These are phyloP conservation scores for Pollenia labialis DNA, from an alignment of 2,888 invertebrate genomes.

Conservation along the genomic window DNA sequence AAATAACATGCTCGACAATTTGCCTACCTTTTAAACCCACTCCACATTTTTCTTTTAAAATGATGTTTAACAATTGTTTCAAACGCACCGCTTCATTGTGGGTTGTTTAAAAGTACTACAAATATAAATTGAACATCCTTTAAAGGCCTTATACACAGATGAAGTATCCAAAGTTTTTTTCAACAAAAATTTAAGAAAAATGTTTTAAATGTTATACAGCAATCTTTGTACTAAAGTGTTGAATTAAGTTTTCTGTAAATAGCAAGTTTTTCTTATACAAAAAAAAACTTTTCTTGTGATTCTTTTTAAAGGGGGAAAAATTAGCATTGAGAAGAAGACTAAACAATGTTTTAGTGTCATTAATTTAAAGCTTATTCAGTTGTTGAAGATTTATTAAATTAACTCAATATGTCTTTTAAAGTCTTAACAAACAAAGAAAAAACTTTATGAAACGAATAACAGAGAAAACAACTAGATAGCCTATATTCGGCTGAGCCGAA, in stretches of 20 bases:
- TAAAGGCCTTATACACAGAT: not conserved
- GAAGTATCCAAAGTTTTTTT: not conserved
- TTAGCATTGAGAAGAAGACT: conserved; percentile 77
- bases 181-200: not conserved
- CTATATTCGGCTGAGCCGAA: too few relatives aligned
- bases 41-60: not conserved
- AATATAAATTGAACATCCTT: not conserved
- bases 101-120: not conserved
- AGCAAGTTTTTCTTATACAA: too few relatives aligned
- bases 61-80: conserved; percentile 34
- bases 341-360: conserved; percentile 79
- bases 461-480: not conserved
- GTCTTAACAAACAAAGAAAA: conserved; percentile 40
- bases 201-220: not conserved
- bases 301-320: not conserved
- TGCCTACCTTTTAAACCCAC: too few relatives aligned
- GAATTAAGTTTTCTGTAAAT: not conserved
- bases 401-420: conserved; percentile 77
- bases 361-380: conserved; percentile 83
- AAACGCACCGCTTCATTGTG: not conserved
- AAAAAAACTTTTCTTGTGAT: not conserved
- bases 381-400: conserved; percentile 83
- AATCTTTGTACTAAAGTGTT: not conserved
- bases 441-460: conserved; percentile 19
- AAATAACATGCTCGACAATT: too few relatives aligned